Base-by-base conservation (phyloP, 2,888 invertebrate species). In the Clitarchus hookeri region DNA sequence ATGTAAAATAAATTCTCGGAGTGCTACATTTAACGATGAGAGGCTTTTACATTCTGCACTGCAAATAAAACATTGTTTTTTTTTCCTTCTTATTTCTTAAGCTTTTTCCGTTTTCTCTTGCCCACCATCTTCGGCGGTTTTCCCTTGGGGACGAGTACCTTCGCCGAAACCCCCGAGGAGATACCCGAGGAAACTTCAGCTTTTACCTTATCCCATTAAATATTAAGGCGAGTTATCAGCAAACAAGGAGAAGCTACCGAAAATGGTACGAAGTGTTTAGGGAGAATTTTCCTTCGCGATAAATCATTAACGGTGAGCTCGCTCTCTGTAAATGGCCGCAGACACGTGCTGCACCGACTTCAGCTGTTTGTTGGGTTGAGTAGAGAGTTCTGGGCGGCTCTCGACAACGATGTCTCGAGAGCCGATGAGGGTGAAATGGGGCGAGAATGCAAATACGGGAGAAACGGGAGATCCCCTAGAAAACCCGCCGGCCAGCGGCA, bases 221-320 rank as follows among this genome's bases (percentile, higher is more conserved):
- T 65, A 65, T 65, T 65, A 65, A 65, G 65, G 65, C 65, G 16
- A 65, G 65, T 65, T 65, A 65, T 65, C 65, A 65, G 65, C 65
- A 65, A n/a, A 65, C 23, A n/a, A 8, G 65, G 65, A 65, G 65
- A 65, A 65, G 65, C 16, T 3, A 23, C 23, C 19, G 23, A 65
- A 65, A 65, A 65, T n/a, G n/a, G 19, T 65, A 23, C 65, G n/a
- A 23, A 23, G 65, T 65, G n/a, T n/a, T 65, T 65, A 65, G 65
- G 6, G 65, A 23, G n/a, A 65, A 65, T 65, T 65, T 65, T n/a
- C n/a, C n/a, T 65, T 23, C 23, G n/a, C 0, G 23, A 23, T n/a
- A 65, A 65, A 65, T 65, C 19, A 65, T 48, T 48, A 48, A 48
- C 48, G 0, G 48, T 16, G 48, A 2, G 36, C 36, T 36, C 36